These are phyloP conservation scores for Zaprionus tsacasi DNA, from an alignment of 1,140 invertebrate genomes.

Conservation along the genomic window DNA sequence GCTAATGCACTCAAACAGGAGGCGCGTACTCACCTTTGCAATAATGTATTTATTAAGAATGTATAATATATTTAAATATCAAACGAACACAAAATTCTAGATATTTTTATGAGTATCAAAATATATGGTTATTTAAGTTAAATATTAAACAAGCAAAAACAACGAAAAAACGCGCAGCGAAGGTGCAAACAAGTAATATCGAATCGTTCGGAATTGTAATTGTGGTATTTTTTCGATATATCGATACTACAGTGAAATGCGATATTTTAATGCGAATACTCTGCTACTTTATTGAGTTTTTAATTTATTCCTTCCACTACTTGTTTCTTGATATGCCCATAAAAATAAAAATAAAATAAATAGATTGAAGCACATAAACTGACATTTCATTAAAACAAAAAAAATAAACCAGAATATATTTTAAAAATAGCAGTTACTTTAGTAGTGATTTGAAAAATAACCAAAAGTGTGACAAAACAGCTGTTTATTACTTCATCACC, in stretches of 20 bases:
- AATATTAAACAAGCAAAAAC: constrained; percentile 46
- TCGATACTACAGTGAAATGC: neutral
- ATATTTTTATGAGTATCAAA: constrained; percentile 14
- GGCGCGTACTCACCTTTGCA: constrained; percentile 58
- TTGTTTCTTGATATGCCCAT: no score
- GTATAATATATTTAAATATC: constrained; percentile 3
- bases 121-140: constrained; percentile 15
- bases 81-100: constrained; percentile 8
- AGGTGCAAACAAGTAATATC: constrained; percentile 27
- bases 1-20: neutral
- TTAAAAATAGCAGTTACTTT: constrained; percentile 11
- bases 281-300: neutral
- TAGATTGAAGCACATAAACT: neutral
- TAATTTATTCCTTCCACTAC: neutral
- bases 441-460: neutral
- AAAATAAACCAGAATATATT: no score
- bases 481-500: constrained; percentile 74
- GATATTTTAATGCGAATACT: neutral
- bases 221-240: neutral
- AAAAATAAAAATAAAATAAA: neutral
- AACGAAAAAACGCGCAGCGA: constrained; percentile 56
- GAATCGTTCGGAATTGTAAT: neutral
- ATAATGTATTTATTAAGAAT: constrained; percentile 13
- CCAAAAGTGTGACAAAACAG: constrained; percentile 42
- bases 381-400: neutral